Evolutionary conservation across 2,113 vertebrate genomes (phyloP), one percentile per base, ranked within the genome.

Genomic region (Actenoides hombroni): DNA sequence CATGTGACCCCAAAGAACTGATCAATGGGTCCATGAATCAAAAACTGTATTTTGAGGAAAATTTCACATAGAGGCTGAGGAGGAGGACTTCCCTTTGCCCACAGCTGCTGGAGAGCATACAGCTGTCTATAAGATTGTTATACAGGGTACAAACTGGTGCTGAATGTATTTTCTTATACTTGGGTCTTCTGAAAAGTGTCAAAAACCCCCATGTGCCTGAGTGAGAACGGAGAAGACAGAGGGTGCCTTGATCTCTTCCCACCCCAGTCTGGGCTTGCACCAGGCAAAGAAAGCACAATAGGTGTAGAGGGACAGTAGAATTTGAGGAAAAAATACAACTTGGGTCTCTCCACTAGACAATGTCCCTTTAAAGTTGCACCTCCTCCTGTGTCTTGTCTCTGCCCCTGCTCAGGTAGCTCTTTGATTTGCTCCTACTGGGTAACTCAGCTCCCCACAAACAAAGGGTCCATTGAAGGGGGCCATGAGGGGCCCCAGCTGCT

Each of bases 401-500:
- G 33, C 25, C 25, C 16, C 29, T 68, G 39, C 25, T 79, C 2
- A 3, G 14, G 16, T n/a, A 23, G 5, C 2, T 88, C 24, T 65
- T 49, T 63, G 16, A 42, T 84, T 31, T 51, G 31, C 46, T 68
- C 26, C 28, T 56, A 0, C 17, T 7, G 11, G n/a, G 17, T 0
- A 0, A 33, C 13, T 65, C 37, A 33, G 9, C 11, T 60, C 4
- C 21, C 24, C 3, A 0, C 2, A 3, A 24, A 33, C 0, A 3
- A 90, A 77, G 10, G 23, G 21, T 25, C 7, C 9, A 37, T 11
- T 6, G 8, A 18, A 11, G 12, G 19, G 10, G 1, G 16, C 15
- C 3, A 3, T 0, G 1, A 57, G 33, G 1, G 6, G 9, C 35
- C 19, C 10, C 0, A 0, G 4, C 13, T 64, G 35, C 19, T 24